A percentile compares a stretch with the other conserved stretches of the same genome.
phyloP scores from a whole-genome alignment of 2,113 vertebrate genomes.

The Pedetes capensis region DNA sequence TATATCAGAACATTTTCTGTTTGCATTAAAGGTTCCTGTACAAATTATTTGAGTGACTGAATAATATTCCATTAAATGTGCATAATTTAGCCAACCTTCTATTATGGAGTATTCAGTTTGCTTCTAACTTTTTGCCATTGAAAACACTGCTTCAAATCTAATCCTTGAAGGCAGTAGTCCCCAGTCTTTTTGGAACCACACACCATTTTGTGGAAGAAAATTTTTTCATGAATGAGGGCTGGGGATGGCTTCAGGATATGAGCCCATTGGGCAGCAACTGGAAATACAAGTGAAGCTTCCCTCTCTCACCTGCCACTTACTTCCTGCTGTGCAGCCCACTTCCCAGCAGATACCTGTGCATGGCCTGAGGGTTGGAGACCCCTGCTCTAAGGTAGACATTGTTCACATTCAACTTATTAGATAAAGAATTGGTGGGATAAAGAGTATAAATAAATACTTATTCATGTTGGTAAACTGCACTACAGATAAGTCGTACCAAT shows the following conservation, averaged over 20 bases:
- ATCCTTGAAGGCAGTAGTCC: background rate
- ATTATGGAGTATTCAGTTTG: background rate
- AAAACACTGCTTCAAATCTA: background rate
- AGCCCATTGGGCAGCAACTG: too few species aligned
- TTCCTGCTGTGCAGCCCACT: too few species aligned
- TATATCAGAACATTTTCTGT: background rate
- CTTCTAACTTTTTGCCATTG: background rate
- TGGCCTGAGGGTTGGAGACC: too few species aligned
- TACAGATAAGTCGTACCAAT: background rate
- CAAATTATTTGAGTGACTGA: background rate
- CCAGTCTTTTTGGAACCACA: too few species aligned
- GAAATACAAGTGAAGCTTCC: too few species aligned
- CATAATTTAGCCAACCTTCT: background rate
- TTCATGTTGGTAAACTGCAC: background rate
- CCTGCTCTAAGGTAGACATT: too few species aligned
- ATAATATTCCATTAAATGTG: background rate
- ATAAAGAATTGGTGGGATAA: background rate
- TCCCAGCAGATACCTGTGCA: too few species aligned
- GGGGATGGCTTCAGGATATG: too few species aligned
- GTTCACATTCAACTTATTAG: background rate
- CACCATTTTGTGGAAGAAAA: too few species aligned
- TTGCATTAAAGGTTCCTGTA: background rate
- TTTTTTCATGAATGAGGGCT: too few species aligned
- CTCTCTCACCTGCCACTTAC: too few species aligned
- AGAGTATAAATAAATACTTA: background rate